A percentile compares a stretch with the other conserved stretches of the same genome.
Evolutionary conservation across 1,140 invertebrate species (phyloP).

Genomic region (Bicyclus anynana): DNA sequence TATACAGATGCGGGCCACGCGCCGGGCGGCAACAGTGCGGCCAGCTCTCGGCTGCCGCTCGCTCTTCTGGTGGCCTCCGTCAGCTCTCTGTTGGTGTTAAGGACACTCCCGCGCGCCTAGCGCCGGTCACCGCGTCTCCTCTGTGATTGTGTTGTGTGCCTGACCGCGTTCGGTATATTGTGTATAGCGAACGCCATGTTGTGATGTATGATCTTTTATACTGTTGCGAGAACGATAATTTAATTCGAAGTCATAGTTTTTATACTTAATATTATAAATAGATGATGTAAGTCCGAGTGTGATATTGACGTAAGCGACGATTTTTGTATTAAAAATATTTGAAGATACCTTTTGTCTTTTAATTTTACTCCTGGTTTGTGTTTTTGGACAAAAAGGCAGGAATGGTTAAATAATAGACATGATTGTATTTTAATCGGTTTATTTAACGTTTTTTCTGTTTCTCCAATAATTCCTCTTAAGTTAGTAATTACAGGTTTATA

Average conservation of each 20-base stretch:
- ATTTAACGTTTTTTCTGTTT: constrained; percentile 75
- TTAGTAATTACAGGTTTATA: constrained; percentile 76
- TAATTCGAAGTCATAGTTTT: constrained; percentile 76
- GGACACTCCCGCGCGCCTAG: constrained; percentile 12
- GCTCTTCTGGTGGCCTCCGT: constrained; percentile 13
- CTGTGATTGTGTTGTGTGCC: constrained; percentile 62
- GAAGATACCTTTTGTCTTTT: constrained; percentile 36
- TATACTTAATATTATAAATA: constrained; percentile 76
- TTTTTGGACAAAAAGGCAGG: background rate
- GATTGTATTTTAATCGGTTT: constrained; percentile 72
- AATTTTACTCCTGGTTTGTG: constrained; percentile 16
- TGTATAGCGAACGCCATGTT: constrained; percentile 67
- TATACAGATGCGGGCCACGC: constrained; percentile 46
- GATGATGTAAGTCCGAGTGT: constrained; percentile 76
- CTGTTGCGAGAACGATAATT: constrained; percentile 69
- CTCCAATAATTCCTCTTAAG: constrained; percentile 75
- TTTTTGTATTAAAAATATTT: constrained; percentile 73
- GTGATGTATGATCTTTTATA: constrained; percentile 70
- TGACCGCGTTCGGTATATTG: constrained; percentile 64
- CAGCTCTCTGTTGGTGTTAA: constrained; percentile 22
- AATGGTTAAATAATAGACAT: constrained; percentile 45
- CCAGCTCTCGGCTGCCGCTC: background rate
- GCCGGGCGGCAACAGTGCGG: constrained; percentile 31
- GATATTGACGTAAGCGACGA: constrained; percentile 73
- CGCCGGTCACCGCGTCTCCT: constrained; percentile 36